These are phyloP conservation scores for Fopius arisanus DNA, from an alignment of 1,140 invertebrate genomes.

Conservation along the genomic window DNA sequence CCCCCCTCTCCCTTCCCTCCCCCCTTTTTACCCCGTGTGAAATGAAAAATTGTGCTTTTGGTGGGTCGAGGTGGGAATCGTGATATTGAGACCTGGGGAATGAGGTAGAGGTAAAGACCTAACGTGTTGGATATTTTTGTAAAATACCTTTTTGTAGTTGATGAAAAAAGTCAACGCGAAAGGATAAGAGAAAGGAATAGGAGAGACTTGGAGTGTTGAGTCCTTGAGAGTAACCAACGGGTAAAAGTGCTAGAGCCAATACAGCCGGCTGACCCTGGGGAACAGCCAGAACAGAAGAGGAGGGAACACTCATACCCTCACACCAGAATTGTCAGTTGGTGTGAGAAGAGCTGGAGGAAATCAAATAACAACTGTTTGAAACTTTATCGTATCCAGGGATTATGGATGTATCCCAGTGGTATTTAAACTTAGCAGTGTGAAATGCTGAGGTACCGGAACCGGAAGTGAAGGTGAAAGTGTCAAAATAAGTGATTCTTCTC, in stretches of 20 bases:
- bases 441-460: neutral
- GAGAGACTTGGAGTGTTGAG: constrained; percentile 53
- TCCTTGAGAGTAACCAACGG: constrained; percentile 61
- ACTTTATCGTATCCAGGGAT: neutral
- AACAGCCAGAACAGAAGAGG: constrained; percentile 44
- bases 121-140: neutral
- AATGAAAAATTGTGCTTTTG: no score
- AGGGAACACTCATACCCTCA: constrained; percentile 31
- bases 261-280: constrained; percentile 62
- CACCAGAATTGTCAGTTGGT: neutral
- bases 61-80: neutral
- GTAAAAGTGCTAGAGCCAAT: constrained; percentile 60
- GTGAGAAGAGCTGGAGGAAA: neutral
- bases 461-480: neutral
- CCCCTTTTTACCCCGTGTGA: no score
- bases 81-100: constrained; percentile 51
- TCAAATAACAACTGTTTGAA: neutral
- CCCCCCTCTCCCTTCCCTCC: neutral
- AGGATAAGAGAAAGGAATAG: constrained; percentile 64
- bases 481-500: neutral
- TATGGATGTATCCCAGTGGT: neutral
- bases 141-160: neutral
- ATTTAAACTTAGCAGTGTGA: neutral
- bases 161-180: constrained; percentile 48
- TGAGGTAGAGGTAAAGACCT: constrained; percentile 42